Percentiles rank a stretch among this genome's conserved stretches.
phyloP scores from a whole-genome alignment of 2,113 vertebrate genomes.

The Lepus europaeus region DNA sequence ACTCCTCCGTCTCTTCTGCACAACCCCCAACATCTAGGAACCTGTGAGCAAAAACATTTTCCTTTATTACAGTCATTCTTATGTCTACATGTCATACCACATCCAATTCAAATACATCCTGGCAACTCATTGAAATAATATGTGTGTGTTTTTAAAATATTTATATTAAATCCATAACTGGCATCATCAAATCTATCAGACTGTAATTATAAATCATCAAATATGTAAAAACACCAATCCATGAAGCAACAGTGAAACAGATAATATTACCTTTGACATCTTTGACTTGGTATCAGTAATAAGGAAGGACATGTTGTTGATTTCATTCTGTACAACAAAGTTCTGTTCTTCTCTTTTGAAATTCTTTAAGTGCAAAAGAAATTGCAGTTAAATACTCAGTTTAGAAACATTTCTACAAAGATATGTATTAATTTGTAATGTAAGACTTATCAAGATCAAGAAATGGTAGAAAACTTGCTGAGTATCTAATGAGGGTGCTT shows the following conservation, averaged over 20 bases:
- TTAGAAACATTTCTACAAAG: background rate
- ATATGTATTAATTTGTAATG: background rate
- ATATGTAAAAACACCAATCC: background rate
- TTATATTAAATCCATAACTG: background rate
- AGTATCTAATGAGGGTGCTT: background rate
- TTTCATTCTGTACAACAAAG: conserved; percentile 98
- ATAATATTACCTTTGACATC: conserved; percentile 95
- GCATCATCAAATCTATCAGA: background rate
- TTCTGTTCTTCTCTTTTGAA: conserved; percentile 99
- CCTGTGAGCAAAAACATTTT: background rate
- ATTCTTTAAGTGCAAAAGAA: conserved; percentile 89
- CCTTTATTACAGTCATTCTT: background rate
- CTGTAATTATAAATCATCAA: background rate
- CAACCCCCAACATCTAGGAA: background rate
- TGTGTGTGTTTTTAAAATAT: background rate
- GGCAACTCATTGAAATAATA: background rate
- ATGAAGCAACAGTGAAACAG: background rate
- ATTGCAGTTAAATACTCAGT: conserved; percentile 44
- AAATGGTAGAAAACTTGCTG: background rate
- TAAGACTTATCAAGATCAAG: background rate
- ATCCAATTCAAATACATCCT: background rate
- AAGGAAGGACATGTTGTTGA: conserved; percentile 99
- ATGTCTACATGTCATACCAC: background rate
- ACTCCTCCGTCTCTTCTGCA: fast-evolving
- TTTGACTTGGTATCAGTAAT: conserved; percentile 98